These are phyloP conservation scores for Morelia viridis DNA, from an alignment of 2,797 vertebrate genomes.

Conservation along the genomic window DNA sequence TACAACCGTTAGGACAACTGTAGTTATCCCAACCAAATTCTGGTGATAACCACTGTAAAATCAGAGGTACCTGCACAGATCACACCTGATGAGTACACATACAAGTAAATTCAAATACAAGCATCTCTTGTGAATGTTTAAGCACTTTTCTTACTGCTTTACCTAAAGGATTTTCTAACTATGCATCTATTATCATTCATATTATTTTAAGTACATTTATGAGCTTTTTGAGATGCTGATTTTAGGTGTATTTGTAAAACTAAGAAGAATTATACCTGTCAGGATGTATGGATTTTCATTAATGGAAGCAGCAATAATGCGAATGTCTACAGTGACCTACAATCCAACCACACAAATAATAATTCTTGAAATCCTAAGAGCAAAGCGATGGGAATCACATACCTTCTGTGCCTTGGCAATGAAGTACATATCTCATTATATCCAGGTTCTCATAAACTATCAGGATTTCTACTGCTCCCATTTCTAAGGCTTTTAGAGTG, in stretches of 20 bases:
- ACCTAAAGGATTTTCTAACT: neutral
- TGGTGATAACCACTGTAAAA: neutral
- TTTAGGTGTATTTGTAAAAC: neutral
- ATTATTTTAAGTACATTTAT: neutral
- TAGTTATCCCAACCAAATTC: neutral
- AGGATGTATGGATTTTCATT: neutral
- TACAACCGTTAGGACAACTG: neutral
- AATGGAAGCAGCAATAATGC: neutral
- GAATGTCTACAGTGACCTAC: neutral
- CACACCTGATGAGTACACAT: neutral
- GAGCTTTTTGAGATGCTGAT: neutral
- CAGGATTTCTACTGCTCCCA: conserved; percentile 99
- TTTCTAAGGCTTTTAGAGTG: conserved; percentile 97
- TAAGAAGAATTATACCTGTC: neutral
- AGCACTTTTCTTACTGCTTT: neutral
- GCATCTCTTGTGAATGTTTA: neutral
- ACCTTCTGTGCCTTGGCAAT: conserved; percentile 94
- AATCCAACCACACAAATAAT: neutral
- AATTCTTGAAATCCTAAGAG: neutral
- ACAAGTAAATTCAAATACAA: neutral
- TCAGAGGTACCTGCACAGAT: neutral
- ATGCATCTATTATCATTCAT: neutral
- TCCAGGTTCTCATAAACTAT: conserved; percentile 99
- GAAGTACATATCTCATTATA: conserved; percentile 98
- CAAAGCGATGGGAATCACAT: conserved; percentile 45